Evolutionary conservation across 2,888 invertebrate species (phyloP), one percentile per base, ranked within the genome.

Genomic region (Polydrusus tereticollis): DNA sequence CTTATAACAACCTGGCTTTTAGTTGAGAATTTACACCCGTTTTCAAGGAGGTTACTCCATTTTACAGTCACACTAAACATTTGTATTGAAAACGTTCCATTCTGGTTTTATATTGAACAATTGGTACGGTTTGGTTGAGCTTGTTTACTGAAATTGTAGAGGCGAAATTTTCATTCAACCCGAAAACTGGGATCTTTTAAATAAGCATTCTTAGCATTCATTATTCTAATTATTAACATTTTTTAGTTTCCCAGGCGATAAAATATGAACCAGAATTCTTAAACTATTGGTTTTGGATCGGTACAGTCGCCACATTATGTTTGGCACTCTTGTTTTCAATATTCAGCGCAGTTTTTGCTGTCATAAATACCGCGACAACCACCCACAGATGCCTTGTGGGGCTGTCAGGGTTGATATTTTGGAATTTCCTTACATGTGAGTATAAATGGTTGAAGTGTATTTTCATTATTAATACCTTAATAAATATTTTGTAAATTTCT

Each of bases 341-440:
- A 65, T 86, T 93, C 0, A 89, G 91, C 1, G 91, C 93, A 55
- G 88, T 94, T 38, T 91, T 95, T 78, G 92, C 95, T 0, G 91
- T 94, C 12, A 87, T 95, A 66, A 95, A 94, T 78, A 92, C 94
- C 0, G 93, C 93, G 8, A 93, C 93, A 1, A 90, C 92, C 1
- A 92, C 92, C 6, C 88, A 92, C 5, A 86, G 93, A 85, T 85
- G 90, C 78, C 83, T 94, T 82, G 87, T 90, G 80, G 90, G 92
- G 78, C 86, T 91, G 47, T 87, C 90, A 21, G 92, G 93, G n/a
- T 87, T 93, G 41, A 93, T 92, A 78, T 84, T 93, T 16, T 94
- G 93, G 89, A 96, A 96, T 85, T 88, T 89, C 33, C 85, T 94
- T 76, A 91, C 93, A 78, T 88, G 95, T 95, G 86, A 88, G 89